Conservation (phyloP, 1,140 invertebrate genomes). For the Neotoxoptera formosana region DNA sequence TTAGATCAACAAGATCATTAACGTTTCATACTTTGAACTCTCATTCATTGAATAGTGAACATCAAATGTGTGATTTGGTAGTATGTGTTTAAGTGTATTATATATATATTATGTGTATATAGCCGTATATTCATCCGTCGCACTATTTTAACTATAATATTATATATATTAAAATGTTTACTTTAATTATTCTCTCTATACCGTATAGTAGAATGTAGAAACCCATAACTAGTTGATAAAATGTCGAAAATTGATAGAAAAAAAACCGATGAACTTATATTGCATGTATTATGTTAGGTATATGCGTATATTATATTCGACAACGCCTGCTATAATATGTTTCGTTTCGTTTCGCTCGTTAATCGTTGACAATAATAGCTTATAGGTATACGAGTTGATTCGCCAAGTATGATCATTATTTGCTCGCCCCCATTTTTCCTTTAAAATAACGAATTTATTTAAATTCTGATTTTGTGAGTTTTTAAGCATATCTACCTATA, state of each 20-base stretch:
- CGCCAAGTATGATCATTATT: background rate
- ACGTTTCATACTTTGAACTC: conserved; percentile 17
- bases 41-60: conserved; percentile 20
- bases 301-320: background rate
- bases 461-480: background rate
- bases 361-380: background rate
- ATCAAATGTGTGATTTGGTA: background rate
- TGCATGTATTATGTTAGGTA: background rate
- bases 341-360: background rate
- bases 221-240: background rate
- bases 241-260: background rate
- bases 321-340: background rate
- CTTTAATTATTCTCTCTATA: background rate
- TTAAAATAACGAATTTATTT: background rate
- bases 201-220: too few relatives aligned
- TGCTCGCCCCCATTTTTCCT: background rate
- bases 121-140: background rate
- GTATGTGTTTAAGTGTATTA: background rate
- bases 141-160: background rate
- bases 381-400: background rate
- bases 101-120: background rate
- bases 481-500: background rate
- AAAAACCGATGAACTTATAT: background rate
- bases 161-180: background rate
- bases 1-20: conserved; percentile 26